A percentile compares a stretch with the other conserved stretches of the same genome.
These are phyloP conservation scores for Cryptocheilus praepositus DNA, from an alignment of 2,888 invertebrate species.

Conservation along the genomic window DNA sequence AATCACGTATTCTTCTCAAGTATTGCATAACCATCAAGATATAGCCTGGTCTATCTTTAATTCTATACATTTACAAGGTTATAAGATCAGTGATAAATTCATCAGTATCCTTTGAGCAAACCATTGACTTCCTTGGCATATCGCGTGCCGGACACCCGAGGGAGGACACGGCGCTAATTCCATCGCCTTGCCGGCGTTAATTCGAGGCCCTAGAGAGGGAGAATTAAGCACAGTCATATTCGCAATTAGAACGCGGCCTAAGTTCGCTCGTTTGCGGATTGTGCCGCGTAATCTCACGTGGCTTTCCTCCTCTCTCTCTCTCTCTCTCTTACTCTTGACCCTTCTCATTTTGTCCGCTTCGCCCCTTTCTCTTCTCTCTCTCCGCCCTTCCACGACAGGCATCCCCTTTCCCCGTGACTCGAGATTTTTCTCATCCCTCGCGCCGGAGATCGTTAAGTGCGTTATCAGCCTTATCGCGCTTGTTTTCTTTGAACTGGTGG, in stretches of 20 bases:
- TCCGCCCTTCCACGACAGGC: slow-evolving; percentile 33
- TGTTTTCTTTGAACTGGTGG: no score
- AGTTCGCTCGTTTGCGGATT: slow-evolving; percentile 69
- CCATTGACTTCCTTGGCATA: background rate
- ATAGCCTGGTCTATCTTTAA: no score
- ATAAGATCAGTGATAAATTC: no score
- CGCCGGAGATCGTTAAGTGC: no score
- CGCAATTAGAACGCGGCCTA: slow-evolving; percentile 68
- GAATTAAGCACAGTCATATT: slow-evolving; percentile 73
- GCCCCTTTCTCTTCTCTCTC: slow-evolving; percentile 30
- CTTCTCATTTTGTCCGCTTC: background rate
- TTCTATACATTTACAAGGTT: no score
- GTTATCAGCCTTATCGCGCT: no score
- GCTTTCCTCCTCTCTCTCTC: slow-evolving; percentile 23
- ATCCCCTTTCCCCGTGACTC: slow-evolving; percentile 48
- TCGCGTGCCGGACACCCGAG: background rate
- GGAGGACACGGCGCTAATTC: slow-evolving; percentile 35
- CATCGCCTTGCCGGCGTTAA: slow-evolving; percentile 33
- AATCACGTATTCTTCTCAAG: no score
- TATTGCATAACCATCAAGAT: no score
- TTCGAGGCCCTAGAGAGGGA: slow-evolving; percentile 48
- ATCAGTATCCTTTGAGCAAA: background rate
- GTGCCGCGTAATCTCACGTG: slow-evolving; percentile 69
- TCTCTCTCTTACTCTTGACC: slow-evolving; percentile 20
- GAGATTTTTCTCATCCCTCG: slow-evolving; percentile 29